These are phyloP conservation scores for Cyprinodon brontotheroides DNA, from an alignment of 2,113 vertebrate species.

Conservation along the genomic window DNA sequence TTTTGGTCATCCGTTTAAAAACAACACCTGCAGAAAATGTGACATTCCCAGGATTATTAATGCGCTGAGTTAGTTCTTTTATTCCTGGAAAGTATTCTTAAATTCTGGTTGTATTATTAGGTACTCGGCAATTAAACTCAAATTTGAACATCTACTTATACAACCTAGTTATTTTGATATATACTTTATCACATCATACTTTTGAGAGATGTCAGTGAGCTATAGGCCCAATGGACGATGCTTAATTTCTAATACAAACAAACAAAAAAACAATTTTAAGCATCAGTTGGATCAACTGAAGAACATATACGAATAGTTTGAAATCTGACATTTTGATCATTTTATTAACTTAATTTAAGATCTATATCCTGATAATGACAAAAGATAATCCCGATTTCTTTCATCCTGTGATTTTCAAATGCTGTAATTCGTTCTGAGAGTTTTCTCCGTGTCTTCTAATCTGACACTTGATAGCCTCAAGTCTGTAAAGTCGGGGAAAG, in stretches of 20 bases:
- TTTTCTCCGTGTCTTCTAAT: background rate
- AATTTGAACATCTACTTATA: background rate
- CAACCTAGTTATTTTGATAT: background rate
- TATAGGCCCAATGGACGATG: background rate
- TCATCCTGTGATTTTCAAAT: background rate
- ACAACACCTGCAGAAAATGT: background rate
- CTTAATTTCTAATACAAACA: background rate
- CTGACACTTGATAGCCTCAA: background rate
- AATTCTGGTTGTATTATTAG: background rate
- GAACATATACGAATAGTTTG: background rate
- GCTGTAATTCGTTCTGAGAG: background rate
- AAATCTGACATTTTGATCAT: background rate
- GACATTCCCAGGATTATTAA: background rate
- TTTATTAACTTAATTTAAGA: no score
- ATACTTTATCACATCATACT: background rate
- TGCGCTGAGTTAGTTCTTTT: background rate
- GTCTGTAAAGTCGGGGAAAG: background rate
- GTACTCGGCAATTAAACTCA: background rate
- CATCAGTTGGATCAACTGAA: background rate
- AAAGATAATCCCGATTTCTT: background rate
- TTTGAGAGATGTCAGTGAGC: background rate
- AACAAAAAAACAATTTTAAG: no score
- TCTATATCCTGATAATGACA: background rate
- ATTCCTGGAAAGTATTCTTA: no score
- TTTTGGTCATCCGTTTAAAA: background rate